These are phyloP conservation scores for Coenonympha glycerion DNA, from an alignment of 2,888 invertebrate genomes.

Conservation along the genomic window DNA sequence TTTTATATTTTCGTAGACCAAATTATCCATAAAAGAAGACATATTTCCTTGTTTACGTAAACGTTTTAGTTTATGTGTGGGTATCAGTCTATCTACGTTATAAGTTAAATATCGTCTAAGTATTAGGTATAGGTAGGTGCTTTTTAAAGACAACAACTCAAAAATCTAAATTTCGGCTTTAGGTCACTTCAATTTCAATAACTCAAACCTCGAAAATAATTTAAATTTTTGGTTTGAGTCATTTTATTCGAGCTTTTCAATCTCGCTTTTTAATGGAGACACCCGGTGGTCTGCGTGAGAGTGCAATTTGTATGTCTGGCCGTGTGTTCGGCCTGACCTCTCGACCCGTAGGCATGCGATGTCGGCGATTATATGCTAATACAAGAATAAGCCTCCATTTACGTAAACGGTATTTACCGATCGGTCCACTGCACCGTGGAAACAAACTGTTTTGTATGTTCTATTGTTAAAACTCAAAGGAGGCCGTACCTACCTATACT, in stretches of 20 bases:
- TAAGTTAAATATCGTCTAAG: background rate
- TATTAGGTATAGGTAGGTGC: background rate
- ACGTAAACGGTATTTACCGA: constrained; percentile 37
- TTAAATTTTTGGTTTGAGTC: background rate
- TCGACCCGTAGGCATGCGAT: constrained; percentile 37
- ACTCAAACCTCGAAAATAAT: too few relatives aligned
- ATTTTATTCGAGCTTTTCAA: background rate
- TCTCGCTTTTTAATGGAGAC: constrained; percentile 28
- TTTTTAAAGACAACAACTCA: background rate
- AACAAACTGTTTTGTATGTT: background rate
- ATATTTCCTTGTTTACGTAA: too few relatives aligned
- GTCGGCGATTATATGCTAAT: constrained; percentile 60
- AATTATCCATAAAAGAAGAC: too few relatives aligned
- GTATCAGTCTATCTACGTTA: too few relatives aligned
- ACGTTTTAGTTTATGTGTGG: too few relatives aligned
- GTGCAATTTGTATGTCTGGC: constrained; percentile 54
- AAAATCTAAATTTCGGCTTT: background rate
- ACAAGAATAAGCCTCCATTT: constrained; percentile 44
- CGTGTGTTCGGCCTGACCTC: constrained; percentile 42
- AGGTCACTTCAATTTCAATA: too few relatives aligned
- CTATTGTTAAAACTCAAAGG: background rate
- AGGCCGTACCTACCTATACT: background rate
- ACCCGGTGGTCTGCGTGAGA: constrained; percentile 50
- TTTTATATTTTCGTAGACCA: too few relatives aligned
- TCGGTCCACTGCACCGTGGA: constrained; percentile 6